Evolutionary conservation across 2,797 vertebrate species (phyloP), one percentile per base, ranked within the genome.

Genomic region (Paramormyrops hopkinsi): DNA sequence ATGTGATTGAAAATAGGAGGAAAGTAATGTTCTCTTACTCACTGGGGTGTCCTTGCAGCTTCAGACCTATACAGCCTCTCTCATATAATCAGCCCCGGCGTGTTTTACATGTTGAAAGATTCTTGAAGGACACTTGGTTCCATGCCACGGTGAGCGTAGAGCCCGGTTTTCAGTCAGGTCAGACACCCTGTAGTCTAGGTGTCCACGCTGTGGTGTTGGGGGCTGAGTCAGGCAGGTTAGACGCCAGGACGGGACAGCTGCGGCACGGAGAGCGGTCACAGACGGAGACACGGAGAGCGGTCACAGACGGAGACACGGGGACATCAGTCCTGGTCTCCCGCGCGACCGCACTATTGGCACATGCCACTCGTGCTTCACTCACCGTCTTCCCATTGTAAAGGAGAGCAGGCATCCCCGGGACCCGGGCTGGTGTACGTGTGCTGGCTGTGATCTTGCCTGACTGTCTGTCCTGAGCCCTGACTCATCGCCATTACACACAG

Each of bases 251-350:
- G 92, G 94, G 92, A 92, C 95, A 94, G 95, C 94, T 95, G 94
- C 91, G 92, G 92, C 90, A 94, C 93, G 92, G 94, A 94, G 93
- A 94, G 88, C 92, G 92, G 95, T 95, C 94, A 94, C 94, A 95
- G 95, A 96, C 94, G 92, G 93, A 94, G 94, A 95, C 94, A 44
- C 46, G 95, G 94, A 94, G 93, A 94, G 88, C 92, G 92, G 95
- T 95, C 94, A 94, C 94, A 95, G 95, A 96, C 94, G 92, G 93
- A 94, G 94, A 95, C 94, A 44, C 46, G 95, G 94, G 69, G 33
- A 19, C 94, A 95, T 95, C 94, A 93, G 91, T 94, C 93, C 93
- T 95, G 91, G 93, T 96, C 69, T 37, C 4, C 29, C 4, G 65
- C 12, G 11, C 1, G 62, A 37, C 95, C 94, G 94, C 93, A 94